phyloP scores from a whole-genome alignment of 2,888 invertebrate genomes.

The Anaspis maculata region DNA sequence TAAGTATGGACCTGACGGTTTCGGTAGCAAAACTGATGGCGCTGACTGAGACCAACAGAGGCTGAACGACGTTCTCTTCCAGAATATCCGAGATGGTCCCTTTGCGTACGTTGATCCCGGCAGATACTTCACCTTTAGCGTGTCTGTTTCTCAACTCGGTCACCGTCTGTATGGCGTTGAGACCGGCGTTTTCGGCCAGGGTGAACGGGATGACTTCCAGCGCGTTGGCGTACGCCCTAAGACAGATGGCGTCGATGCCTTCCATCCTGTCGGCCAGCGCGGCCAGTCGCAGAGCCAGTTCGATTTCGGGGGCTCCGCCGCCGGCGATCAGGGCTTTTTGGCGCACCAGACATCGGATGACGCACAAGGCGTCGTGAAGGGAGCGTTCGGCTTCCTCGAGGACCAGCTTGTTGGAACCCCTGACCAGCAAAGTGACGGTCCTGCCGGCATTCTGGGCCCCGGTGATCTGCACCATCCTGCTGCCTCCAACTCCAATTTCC shows the following conservation, averaged over 20 bases:
- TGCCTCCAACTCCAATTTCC: conserved; percentile 81
- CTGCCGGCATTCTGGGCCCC: conserved; percentile 69
- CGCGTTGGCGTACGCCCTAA: conserved; percentile 92
- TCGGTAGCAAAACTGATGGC: conserved; percentile 92
- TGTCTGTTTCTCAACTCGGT: conserved; percentile 94
- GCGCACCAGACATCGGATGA: conserved; percentile 93
- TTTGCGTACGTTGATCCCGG: conserved; percentile 94
- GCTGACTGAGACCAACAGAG: conserved; percentile 88
- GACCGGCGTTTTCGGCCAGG: conserved; percentile 75
- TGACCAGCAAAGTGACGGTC: conserved; percentile 87
- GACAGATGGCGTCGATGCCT: conserved; percentile 92
- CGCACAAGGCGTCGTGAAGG: conserved; percentile 78
- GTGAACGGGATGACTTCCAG: conserved; percentile 90
- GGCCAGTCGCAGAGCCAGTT: conserved; percentile 77
- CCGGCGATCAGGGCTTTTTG: conserved; percentile 88
- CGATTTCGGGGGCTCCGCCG: conserved; percentile 96
- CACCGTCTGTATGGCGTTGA: conserved; percentile 60
- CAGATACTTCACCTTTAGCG: conserved; percentile 73
- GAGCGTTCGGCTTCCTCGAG: conserved; percentile 75
- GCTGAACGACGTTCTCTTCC: conserved; percentile 96
- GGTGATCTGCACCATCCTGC: conserved; percentile 74
- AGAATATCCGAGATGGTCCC: conserved; percentile 95
- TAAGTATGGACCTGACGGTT: conserved; percentile 94
- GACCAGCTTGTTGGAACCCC: conserved; percentile 78
- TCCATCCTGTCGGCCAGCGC: conserved; percentile 73